phyloP scores from a whole-genome alignment of 2,113 vertebrate genomes.

The Micromys minutus region DNA sequence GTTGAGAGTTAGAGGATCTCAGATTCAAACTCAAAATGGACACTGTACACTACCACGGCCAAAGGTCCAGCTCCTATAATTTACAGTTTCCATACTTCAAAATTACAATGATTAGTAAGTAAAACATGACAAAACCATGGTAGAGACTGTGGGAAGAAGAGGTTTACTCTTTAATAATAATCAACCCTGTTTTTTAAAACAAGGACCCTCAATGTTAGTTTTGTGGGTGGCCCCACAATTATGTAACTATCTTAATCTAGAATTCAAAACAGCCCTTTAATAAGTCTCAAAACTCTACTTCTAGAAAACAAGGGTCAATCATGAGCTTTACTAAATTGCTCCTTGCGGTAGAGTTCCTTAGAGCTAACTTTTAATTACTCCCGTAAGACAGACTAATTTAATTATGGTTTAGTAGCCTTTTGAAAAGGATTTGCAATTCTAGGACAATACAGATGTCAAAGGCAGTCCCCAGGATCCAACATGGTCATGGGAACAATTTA shows the following conservation, averaged over 20 bases:
- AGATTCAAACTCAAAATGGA: background rate
- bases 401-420: background rate
- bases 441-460: background rate
- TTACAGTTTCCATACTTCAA: background rate
- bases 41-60: background rate
- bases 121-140: background rate
- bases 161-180: background rate
- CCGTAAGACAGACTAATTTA: slow-evolving; percentile 7
- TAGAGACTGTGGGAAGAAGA: background rate
- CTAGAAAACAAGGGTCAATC: slow-evolving; percentile 7
- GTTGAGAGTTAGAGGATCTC: background rate
- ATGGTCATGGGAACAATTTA: slow-evolving; percentile 30
- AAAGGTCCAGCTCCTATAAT: background rate
- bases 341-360: background rate
- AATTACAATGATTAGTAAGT: slow-evolving; percentile 9
- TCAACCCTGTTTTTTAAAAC: background rate
- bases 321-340: background rate
- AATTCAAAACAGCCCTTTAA: background rate
- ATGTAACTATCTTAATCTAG: background rate
- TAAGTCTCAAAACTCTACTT: background rate
- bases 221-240: background rate
- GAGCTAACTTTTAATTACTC: slow-evolving; percentile 43
- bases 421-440: background rate
- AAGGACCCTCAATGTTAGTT: background rate
- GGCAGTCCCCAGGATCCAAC: background rate